Conservation (phyloP, 1,140 invertebrate species). For the Maniola jurtina region DNA sequence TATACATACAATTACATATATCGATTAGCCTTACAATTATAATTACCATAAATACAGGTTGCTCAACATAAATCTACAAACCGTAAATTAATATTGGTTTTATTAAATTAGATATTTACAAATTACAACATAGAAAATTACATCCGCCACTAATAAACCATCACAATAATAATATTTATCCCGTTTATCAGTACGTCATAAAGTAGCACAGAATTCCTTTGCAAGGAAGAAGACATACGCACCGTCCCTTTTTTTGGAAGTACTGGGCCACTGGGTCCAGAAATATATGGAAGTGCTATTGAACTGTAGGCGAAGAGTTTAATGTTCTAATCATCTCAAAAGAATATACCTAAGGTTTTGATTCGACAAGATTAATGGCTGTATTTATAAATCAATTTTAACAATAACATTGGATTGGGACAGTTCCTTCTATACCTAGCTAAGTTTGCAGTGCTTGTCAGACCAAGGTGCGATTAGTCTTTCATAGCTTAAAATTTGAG, state of each 20-base stretch:
- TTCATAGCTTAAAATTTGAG: no score
- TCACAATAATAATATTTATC: slow-evolving; percentile 14
- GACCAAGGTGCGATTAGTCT: no score
- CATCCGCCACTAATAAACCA: slow-evolving; percentile 9
- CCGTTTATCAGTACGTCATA: not conserved
- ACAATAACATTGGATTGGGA: no score
- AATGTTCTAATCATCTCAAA: no score
- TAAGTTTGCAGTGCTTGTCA: no score
- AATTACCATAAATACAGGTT: not conserved
- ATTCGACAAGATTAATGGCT: no score
- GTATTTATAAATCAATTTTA: no score
- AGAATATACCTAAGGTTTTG: no score
- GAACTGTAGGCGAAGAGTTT: no score
- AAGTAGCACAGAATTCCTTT: not conserved
- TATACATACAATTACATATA: not conserved
- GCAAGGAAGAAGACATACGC: not conserved
- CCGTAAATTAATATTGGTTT: slow-evolving; percentile 3
- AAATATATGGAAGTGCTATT: no score
- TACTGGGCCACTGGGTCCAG: not conserved
- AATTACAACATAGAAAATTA: slow-evolving; percentile 7
- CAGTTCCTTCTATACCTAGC: no score
- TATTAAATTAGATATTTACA: slow-evolving; percentile 9
- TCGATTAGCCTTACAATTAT: not conserved
- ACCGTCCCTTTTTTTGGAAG: not conserved
- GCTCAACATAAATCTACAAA: not conserved